phyloP scores from a whole-genome alignment of 2,113 vertebrate genomes.

The Dasyurus viverrinus region DNA sequence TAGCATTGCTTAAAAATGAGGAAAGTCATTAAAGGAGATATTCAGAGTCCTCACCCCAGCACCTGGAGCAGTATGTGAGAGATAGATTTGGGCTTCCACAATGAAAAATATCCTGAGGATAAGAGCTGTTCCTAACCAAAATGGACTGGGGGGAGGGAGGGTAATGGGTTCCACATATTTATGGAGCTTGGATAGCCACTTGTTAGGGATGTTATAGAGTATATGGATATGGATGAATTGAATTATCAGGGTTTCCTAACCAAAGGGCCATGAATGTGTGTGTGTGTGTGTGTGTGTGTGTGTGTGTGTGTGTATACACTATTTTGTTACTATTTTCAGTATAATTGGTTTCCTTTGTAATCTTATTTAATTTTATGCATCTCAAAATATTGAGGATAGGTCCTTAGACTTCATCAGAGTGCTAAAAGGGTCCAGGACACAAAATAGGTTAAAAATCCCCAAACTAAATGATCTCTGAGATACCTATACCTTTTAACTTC shows the following conservation, averaged over 20 bases:
- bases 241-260: not conserved
- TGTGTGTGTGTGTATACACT: no score
- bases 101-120: not conserved
- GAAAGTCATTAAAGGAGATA: not conserved
- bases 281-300: no score
- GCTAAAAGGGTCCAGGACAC: not conserved
- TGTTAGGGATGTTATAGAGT: not conserved
- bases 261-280: not conserved
- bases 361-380: not conserved
- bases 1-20: not conserved
- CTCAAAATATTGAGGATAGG: not conserved
- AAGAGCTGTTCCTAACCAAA: not conserved
- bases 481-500: not conserved
- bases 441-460: not conserved
- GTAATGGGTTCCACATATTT: not conserved
- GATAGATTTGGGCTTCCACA: not conserved
- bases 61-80: not conserved
- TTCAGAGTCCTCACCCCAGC: not conserved
- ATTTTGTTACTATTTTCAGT: not conserved
- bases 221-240: not conserved
- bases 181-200: not conserved
- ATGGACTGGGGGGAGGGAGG: no score
- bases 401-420: not conserved
- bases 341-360: not conserved
- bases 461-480: not conserved